These are phyloP conservation scores for Pygmarrhopalites habei DNA, from an alignment of 1,140 invertebrate genomes.

Conservation along the genomic window DNA sequence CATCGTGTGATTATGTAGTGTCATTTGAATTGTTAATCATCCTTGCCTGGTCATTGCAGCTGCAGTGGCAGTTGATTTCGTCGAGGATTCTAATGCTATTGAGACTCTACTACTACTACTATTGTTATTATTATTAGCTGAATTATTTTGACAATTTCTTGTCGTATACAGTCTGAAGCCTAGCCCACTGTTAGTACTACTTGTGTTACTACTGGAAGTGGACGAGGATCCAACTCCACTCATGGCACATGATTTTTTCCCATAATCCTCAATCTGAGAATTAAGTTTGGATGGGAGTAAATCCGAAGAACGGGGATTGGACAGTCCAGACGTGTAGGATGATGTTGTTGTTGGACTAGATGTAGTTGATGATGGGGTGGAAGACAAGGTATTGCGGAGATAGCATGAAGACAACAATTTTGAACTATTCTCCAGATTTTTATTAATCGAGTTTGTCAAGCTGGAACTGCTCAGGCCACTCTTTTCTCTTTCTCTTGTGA, in stretches of 20 bases:
- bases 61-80: background rate
- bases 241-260: background rate
- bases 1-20: no score
- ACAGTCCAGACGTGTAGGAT: no score
- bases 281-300: background rate
- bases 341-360: conserved; percentile 8
- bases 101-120: background rate
- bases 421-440: conserved; percentile 9
- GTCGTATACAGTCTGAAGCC: background rate
- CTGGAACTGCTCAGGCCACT: background rate
- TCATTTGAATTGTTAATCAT: no score
- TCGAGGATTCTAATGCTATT: background rate
- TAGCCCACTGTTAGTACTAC: background rate
- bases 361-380: no score
- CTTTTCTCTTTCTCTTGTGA: conserved; percentile 11
- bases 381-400: no score
- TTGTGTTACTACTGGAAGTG: background rate
- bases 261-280: no score
- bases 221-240: background rate
- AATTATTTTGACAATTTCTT: background rate
- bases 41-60: background rate
- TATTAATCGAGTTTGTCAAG: background rate
- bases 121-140: conserved; percentile 7
- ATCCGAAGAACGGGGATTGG: no score
- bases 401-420: conserved; percentile 2